phyloP scores from a whole-genome alignment of 53 echinoderm and acorn worm genomes.

The Echinometra lucunter region DNA sequence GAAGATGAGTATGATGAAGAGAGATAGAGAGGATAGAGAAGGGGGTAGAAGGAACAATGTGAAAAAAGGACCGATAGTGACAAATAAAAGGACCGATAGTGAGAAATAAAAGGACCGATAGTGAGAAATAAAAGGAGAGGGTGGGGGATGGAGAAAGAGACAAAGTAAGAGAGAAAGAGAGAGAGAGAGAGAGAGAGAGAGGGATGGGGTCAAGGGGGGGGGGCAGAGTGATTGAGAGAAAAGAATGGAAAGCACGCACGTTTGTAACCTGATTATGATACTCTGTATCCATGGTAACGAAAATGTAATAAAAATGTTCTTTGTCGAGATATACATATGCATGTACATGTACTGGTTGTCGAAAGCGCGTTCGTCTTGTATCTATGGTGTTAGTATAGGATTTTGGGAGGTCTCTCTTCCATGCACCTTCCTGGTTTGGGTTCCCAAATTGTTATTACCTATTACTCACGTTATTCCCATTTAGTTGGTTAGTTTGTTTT shows the following conservation, averaged over 20 bases:
- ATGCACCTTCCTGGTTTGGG: no score
- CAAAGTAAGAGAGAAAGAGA: no score
- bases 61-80: neutral
- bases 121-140: neutral
- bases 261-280: slow-evolving; percentile 33
- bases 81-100: neutral
- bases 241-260: neutral
- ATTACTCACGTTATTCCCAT: no score
- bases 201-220: neutral
- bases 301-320: slow-evolving; percentile 2
- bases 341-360: neutral
- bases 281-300: slow-evolving; percentile 57
- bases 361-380: neutral
- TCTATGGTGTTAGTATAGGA: neutral
- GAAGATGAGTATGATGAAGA: neutral
- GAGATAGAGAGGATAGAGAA: neutral
- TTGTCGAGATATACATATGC: neutral
- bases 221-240: neutral
- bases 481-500: no score
- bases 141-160: neutral
- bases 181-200: neutral
- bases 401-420: no score
- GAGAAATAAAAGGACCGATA: no score
- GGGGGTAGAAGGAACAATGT: neutral
- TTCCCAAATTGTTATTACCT: neutral